These are phyloP conservation scores for Cataglyphis hispanica DNA, from an alignment of 1,140 invertebrate genomes.

Conservation along the genomic window DNA sequence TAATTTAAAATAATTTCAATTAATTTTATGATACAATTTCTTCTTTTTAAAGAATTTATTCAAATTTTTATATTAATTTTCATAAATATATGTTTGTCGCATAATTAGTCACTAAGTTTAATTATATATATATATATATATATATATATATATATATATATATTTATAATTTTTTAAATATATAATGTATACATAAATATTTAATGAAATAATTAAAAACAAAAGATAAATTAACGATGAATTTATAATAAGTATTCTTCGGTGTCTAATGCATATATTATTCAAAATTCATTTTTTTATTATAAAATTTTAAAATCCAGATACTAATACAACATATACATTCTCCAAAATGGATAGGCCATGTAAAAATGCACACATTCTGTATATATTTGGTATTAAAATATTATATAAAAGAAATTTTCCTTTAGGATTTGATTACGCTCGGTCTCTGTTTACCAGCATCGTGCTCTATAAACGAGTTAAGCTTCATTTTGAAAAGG, in stretches of 20 bases:
- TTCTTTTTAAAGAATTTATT: too few species aligned
- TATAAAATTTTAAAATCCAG: neutral
- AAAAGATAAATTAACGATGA: neutral
- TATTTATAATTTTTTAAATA: too few species aligned
- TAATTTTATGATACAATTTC: too few species aligned
- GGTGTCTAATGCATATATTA: neutral
- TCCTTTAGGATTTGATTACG: slow-evolving; percentile 78
- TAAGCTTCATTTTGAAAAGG: slow-evolving; percentile 72
- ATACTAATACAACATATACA: neutral
- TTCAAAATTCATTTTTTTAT: neutral
- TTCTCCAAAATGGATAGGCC: too few species aligned
- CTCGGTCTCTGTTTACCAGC: slow-evolving; percentile 83
- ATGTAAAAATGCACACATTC: neutral
- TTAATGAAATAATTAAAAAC: neutral
- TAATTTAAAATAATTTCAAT: too few species aligned
- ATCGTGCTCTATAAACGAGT: slow-evolving; percentile 75
- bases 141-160: too few species aligned
- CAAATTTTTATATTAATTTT: too few species aligned
- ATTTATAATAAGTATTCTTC: neutral
- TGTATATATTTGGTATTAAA: neutral
- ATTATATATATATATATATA: too few species aligned
- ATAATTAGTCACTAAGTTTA: too few species aligned
- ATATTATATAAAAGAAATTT: neutral
- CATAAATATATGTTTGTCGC: too few species aligned
- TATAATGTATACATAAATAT: neutral